A percentile compares a stretch with the other conserved stretches of the same genome.
phyloP scores from a whole-genome alignment of 2,888 invertebrate species.

The Xestia c-nigrum region DNA sequence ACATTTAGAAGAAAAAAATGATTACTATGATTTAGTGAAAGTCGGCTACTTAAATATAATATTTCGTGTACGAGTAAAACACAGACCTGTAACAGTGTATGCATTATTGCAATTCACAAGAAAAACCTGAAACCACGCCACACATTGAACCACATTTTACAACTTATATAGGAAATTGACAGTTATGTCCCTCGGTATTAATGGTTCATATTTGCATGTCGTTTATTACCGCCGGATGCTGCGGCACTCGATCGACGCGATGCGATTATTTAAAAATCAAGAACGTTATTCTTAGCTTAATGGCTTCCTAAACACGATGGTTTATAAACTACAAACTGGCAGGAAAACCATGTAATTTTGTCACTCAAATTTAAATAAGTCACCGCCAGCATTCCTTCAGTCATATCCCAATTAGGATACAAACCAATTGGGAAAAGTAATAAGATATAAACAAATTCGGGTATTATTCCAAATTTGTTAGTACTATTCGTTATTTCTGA shows the following conservation, averaged over 20 bases:
- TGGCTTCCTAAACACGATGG: not conserved
- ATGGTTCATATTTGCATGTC: slow-evolving; percentile 32
- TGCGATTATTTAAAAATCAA: slow-evolving; percentile 20
- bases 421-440: too few relatives aligned
- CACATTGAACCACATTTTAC: slow-evolving; percentile 11
- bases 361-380: not conserved
- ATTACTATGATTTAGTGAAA: too few relatives aligned
- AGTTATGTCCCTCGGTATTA: slow-evolving; percentile 10
- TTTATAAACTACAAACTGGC: not conserved
- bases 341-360: not conserved
- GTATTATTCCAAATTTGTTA: too few relatives aligned
- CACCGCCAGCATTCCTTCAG: not conserved
- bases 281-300: slow-evolving; percentile 31
- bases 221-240: slow-evolving; percentile 42
- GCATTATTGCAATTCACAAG: not conserved
- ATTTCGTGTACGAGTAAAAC: not conserved
- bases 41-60: not conserved
- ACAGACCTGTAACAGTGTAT: not conserved
- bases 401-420: not conserved
- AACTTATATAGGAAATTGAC: slow-evolving; percentile 23
- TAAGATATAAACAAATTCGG: too few relatives aligned
- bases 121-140: not conserved
- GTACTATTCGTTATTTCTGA: not conserved
- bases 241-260: slow-evolving; percentile 2
- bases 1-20: too few relatives aligned